Evolutionary conservation across 2,797 vertebrate species (phyloP), one percentile per base, ranked within the genome.

Genomic region (Neomorphus geoffroyi): DNA sequence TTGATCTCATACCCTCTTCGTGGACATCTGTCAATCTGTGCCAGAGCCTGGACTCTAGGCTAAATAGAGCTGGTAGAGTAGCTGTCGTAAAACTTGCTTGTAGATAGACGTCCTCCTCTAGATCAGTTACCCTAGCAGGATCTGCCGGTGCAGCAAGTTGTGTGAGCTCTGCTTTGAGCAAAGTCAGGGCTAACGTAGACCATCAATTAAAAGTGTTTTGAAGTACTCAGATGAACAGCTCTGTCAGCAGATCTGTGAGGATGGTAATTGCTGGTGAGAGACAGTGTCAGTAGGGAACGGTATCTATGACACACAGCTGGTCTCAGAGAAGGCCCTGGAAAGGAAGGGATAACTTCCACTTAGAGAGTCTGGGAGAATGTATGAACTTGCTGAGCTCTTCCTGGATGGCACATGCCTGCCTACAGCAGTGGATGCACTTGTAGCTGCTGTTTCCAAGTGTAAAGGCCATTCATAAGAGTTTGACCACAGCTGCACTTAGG

Each of bases 381-480:
- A 28, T 67, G 33, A 78, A 82, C 53, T 88, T 93, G 56, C 67
- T 88, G 86, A 84, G 66, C n/a, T 84, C 80, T 92, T 79, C 62
- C 80, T 95, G 57, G 50, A 28, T 61, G 48, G 14, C 75, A 51
- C 46, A 19, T 82, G 45, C 21, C 60, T 73, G 41, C 57, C 33
- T 64, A 4, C 3, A 7, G 43, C 56, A 33, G 18, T 16, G 64
- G 37, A 64, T 53, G 37, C 32, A 26, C 28, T 79, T 62, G 2
- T 0, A 21, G 39, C 66, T 80, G 0, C 39, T 1, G 0, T 78
- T 92, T 43, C 37, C 58, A 75, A 33, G 61, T 37, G 54, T 62
- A 50, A 88, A 79, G 72, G 33, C 37, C 10, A 11, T 45, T 88
- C 18, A 1, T 37, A 17, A 90, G 30, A n/a, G 73, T 57, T 56